Conservation (phyloP, 1,140 invertebrate species). For the Aporrectodea caliginosa region DNA sequence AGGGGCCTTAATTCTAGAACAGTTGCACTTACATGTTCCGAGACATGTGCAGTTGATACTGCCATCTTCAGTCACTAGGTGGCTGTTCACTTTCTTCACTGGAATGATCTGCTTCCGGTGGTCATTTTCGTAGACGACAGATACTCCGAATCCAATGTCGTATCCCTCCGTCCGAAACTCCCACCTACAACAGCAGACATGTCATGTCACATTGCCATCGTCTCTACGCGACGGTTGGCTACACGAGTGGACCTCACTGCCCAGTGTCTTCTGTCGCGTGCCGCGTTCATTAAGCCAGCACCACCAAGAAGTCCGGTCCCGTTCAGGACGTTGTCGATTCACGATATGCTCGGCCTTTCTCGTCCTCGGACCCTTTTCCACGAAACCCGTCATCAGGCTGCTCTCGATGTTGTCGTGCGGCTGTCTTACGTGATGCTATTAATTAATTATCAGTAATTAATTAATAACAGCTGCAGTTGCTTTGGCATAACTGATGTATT, state of each 20-base stretch:
- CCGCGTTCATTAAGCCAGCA: no score
- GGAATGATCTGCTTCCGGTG: constrained; percentile 64
- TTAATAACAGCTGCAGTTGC: neutral
- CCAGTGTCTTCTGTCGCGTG: no score
- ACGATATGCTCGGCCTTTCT: no score
- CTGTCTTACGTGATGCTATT: neutral
- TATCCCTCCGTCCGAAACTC: constrained; percentile 79
- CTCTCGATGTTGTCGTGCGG: neutral
- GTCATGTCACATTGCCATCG: no score
- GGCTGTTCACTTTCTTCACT: constrained; percentile 67
- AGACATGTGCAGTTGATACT: constrained; percentile 68
- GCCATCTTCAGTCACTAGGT: constrained; percentile 74
- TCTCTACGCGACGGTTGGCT: no score
- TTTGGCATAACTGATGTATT: neutral
- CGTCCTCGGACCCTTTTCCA: no score
- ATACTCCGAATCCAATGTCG: constrained; percentile 82
- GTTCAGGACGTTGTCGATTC: no score
- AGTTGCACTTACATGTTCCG: constrained; percentile 75
- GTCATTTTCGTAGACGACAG: constrained; percentile 63
- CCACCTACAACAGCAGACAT: constrained; percentile 79
- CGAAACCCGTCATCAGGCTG: no score
- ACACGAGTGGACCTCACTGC: no score
- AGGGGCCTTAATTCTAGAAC: no score
- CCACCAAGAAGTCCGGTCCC: constrained; percentile 6
- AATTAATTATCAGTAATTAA: neutral